Conservation (phyloP, 2,888 invertebrate species). For the Nemotelus nigrinus region DNA sequence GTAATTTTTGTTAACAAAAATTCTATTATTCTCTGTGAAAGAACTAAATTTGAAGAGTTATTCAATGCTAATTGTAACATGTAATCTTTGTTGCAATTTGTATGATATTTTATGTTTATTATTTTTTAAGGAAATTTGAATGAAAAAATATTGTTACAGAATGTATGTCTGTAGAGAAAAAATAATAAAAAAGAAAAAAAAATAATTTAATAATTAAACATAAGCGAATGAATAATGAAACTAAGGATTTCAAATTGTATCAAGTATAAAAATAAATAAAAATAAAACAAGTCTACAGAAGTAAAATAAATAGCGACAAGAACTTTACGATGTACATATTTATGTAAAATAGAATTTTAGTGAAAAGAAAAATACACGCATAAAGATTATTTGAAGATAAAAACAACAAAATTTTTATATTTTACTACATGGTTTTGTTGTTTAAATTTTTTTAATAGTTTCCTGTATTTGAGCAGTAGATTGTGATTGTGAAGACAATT, state of each 20-base stretch:
- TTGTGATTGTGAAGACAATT: no score
- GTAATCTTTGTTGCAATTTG: neutral
- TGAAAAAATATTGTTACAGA: slow-evolving; percentile 3
- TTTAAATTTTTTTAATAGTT: no score
- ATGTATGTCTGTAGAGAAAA: slow-evolving; percentile 11
- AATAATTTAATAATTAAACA: no score
- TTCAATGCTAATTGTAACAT: no score
- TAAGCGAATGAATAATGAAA: no score
- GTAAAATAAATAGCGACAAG: neutral
- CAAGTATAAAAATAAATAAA: neutral
- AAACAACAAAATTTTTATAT: no score
- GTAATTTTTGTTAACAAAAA: neutral
- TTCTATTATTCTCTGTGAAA: no score
- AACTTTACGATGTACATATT: neutral
- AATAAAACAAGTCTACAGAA: neutral
- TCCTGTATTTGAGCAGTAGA: no score
- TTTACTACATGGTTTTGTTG: no score
- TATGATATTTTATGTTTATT: neutral
- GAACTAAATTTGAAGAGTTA: no score
- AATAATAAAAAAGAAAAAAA: neutral
- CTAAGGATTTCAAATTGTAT: no score
- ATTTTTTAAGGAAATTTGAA: neutral
- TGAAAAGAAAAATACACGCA: neutral
- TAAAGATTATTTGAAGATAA: neutral
- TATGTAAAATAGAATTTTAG: neutral